Conservation (phyloP, 2,888 invertebrate species). For the Melanostoma mellinum region DNA sequence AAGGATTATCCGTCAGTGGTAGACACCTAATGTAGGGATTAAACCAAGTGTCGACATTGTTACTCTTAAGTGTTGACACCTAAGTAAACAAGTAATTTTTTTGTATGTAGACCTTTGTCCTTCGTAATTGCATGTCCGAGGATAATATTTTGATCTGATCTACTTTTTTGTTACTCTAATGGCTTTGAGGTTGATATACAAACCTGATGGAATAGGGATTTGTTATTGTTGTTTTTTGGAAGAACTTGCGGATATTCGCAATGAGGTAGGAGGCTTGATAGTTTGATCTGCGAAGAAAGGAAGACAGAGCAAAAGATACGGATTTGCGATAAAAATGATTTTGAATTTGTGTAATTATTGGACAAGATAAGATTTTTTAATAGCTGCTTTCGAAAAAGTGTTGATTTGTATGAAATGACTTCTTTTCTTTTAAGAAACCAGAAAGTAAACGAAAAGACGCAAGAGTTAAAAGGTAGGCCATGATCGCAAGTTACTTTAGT, state of each 20-base stretch:
- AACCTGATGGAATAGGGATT: constrained; percentile 29
- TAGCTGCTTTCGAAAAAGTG: not conserved
- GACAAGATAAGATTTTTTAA: not conserved
- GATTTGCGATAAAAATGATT: constrained; percentile 17
- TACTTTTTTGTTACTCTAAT: constrained; percentile 61
- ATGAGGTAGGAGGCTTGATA: not conserved
- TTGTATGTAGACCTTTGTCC: constrained; percentile 30
- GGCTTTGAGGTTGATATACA: constrained; percentile 7
- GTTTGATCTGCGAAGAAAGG: constrained; percentile 37
- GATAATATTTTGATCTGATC: constrained; percentile 72
- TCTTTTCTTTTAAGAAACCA: not conserved
- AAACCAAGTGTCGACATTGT: constrained; percentile 41
- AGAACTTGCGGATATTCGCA: constrained; percentile 15
- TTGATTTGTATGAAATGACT: not conserved
- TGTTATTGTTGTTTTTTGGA: constrained; percentile 58
- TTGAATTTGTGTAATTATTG: not conserved
- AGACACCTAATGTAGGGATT: constrained; percentile 57
- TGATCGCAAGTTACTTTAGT: too few species aligned
- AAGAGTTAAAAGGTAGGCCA: too few species aligned
- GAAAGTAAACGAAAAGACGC: too few species aligned
- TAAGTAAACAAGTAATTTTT: constrained; percentile 62
- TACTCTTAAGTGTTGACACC: constrained; percentile 64
- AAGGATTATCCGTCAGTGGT: constrained; percentile 32
- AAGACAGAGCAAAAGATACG: not conserved
- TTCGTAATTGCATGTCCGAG: constrained; percentile 64